phyloP scores from a whole-genome alignment of 2,888 invertebrate genomes.

The Tricholauxania praeusta region DNA sequence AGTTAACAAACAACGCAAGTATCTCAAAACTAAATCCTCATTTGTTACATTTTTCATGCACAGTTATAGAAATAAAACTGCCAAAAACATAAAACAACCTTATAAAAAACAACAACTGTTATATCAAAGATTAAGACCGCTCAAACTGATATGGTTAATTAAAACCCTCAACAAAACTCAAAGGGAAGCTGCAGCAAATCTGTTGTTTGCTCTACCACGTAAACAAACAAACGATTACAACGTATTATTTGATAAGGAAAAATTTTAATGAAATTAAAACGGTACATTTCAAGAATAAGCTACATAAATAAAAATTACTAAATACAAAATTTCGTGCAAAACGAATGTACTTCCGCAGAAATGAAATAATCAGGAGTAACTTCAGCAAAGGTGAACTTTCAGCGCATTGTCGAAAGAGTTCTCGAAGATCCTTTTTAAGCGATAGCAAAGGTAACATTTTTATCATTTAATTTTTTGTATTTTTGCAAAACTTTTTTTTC shows the following conservation, averaged over 20 bases:
- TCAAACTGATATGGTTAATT: conserved; percentile 20
- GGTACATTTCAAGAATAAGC: conserved; percentile 42
- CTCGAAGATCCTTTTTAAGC: background rate
- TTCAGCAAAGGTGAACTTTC: background rate
- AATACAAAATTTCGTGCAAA: conserved; percentile 31
- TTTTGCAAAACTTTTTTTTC: background rate
- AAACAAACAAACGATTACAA: conserved; percentile 49
- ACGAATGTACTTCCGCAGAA: background rate
- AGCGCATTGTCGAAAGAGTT: background rate
- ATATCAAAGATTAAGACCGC: conserved; percentile 6
- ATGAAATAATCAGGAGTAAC: conserved; percentile 12
- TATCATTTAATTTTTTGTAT: conserved; percentile 13
- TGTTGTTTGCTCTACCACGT: conserved; percentile 19
- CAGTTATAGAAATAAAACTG: no score
- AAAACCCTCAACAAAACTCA: conserved; percentile 1
- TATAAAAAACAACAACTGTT: background rate
- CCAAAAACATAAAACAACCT: no score
- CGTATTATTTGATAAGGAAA: conserved; percentile 54
- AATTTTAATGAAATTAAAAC: conserved; percentile 50
- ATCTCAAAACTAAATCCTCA: no score
- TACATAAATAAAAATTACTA: background rate
- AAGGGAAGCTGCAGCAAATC: conserved; percentile 9
- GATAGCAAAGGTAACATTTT: conserved; percentile 3
- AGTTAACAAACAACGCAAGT: no score
- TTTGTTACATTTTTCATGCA: no score